A percentile compares a stretch with the other conserved stretches of the same genome.
Evolutionary conservation across 64 coral and sea anemone genomes (phyloP).

Genomic region (Actinia equina): DNA sequence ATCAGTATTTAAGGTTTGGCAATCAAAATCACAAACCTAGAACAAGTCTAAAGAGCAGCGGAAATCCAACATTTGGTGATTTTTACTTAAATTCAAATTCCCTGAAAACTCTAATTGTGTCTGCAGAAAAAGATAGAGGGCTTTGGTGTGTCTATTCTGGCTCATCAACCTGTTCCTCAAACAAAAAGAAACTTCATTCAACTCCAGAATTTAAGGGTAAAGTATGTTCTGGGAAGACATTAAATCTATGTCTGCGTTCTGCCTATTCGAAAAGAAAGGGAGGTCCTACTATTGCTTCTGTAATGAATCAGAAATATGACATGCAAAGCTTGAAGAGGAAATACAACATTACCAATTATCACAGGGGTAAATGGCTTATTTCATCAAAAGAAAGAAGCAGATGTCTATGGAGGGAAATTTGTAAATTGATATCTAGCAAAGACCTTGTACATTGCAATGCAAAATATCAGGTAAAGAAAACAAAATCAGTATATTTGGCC

Average conservation of each 20-base stretch:
- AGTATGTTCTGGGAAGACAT: background rate
- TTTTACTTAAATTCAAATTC: background rate
- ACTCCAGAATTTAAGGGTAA: background rate
- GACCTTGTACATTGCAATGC: conserved; percentile 65
- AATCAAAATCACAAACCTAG: background rate
- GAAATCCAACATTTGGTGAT: background rate
- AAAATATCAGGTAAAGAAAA: conserved; percentile 27
- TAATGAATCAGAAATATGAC: background rate
- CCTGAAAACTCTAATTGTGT: background rate
- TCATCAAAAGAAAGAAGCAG: background rate
- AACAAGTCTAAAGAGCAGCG: background rate
- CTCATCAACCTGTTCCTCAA: background rate
- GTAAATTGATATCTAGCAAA: conserved; percentile 35
- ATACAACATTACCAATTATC: conserved; percentile 36
- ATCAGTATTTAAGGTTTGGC: background rate
- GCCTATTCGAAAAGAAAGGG: background rate
- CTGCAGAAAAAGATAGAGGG: background rate
- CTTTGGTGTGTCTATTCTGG: background rate
- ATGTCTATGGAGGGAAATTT: conserved; percentile 60
- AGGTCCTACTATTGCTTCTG: background rate
- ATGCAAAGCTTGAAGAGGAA: conserved; percentile 47
- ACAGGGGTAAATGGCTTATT: conserved; percentile 76
- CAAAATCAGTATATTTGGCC: background rate
- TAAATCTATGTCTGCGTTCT: background rate
- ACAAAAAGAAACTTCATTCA: background rate